phyloP scores from a whole-genome alignment of 1,140 invertebrate species.

The Theocolax elegans region DNA sequence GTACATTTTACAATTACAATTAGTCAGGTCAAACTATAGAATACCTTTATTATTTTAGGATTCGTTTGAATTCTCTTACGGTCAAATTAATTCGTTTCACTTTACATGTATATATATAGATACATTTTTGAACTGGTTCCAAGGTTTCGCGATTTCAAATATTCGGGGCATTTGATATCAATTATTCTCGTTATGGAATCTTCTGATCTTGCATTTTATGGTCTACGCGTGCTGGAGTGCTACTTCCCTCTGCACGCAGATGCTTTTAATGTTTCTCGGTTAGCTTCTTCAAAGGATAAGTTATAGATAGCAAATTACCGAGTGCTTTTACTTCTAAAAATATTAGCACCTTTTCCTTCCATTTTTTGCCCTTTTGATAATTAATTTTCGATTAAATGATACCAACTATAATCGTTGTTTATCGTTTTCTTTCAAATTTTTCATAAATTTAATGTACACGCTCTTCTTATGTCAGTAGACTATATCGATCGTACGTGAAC shows the following conservation, averaged over 20 bases:
- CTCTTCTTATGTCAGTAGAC: no score
- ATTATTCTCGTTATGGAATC: not conserved
- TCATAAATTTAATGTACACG: no score
- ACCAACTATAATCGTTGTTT: no score
- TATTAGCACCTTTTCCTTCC: not conserved
- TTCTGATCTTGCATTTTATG: not conserved
- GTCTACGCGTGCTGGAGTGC: not conserved
- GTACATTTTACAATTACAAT: no score
- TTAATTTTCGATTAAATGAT: no score
- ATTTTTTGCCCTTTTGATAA: no score
- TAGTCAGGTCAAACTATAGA: no score
- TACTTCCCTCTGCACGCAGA: not conserved
- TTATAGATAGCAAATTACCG: not conserved
- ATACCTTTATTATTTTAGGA: no score
- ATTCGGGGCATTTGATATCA: not conserved
- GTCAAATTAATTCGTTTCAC: no score
- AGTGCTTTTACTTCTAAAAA: not conserved
- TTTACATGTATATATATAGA: not conserved
- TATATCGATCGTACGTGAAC: no score
- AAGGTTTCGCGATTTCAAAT: not conserved
- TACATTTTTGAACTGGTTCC: not conserved
- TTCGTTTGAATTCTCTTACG: no score
- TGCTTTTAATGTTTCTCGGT: conserved; percentile 1
- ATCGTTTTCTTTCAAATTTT: no score
- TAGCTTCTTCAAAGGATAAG: not conserved